Conservation (phyloP, 2,888 invertebrate genomes). For the Heliconius ismenius region DNA sequence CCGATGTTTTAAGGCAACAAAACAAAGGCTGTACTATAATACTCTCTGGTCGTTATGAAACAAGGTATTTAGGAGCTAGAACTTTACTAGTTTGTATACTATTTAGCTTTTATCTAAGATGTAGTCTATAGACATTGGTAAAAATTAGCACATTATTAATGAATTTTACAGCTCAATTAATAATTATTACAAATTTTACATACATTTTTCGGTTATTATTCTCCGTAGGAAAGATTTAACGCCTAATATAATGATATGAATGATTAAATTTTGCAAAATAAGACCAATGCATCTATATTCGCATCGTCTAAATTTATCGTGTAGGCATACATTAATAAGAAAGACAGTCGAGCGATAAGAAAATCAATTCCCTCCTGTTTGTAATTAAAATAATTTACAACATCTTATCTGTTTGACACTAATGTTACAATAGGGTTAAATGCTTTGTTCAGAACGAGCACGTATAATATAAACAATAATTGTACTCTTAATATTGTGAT, state of each 20-base stretch:
- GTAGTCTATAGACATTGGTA: neutral
- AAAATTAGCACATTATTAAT: neutral
- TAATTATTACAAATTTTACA: too few species aligned
- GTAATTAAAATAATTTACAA: constrained; percentile 28
- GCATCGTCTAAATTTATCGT: neutral
- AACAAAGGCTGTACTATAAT: constrained; percentile 34
- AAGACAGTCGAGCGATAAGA: too few species aligned
- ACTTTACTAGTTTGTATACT: neutral
- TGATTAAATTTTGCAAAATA: too few species aligned
- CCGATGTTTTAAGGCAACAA: constrained; percentile 56
- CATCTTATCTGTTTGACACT: constrained; percentile 29
- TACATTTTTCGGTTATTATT: neutral
- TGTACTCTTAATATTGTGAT: constrained; percentile 19
- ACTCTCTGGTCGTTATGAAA: constrained; percentile 19
- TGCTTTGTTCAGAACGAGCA: constrained; percentile 5
- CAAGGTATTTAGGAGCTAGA: constrained; percentile 13
- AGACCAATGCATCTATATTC: neutral
- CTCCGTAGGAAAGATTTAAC: neutral
- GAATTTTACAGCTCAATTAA: too few species aligned
- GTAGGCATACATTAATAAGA: too few species aligned
- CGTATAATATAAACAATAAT: constrained; percentile 16
- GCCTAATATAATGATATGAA: neutral
- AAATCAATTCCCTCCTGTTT: constrained; percentile 24
- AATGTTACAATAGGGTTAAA: constrained; percentile 22
- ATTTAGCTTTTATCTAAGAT: neutral